Conservation (phyloP, 2,888 invertebrate species). For the Drosophila longiperda region DNA sequence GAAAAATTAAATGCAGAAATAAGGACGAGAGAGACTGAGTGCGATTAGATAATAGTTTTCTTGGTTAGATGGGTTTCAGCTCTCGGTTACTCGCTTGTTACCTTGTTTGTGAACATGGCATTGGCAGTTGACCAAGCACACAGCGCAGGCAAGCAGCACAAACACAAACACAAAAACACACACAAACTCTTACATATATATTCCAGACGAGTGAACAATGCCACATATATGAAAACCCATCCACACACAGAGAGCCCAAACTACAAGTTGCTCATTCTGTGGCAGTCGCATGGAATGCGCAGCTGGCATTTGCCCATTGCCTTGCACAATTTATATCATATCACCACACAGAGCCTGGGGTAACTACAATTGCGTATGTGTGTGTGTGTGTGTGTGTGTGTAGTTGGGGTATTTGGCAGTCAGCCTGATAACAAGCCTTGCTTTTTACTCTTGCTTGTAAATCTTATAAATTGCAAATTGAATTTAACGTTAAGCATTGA, state of each 20-base stretch:
- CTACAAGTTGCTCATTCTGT: slow-evolving; percentile 42
- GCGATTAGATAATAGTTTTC: slow-evolving; percentile 54
- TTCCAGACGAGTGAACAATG: slow-evolving; percentile 64
- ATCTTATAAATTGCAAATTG: slow-evolving; percentile 79
- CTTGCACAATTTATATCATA: slow-evolving; percentile 68
- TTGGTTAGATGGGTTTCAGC: slow-evolving; percentile 23
- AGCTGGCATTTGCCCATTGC: slow-evolving; percentile 60
- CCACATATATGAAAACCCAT: slow-evolving; percentile 25
- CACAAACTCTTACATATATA: slow-evolving; percentile 17
- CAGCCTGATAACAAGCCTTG: slow-evolving; percentile 56
- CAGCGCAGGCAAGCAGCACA: background rate
- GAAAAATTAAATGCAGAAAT: slow-evolving; percentile 1
- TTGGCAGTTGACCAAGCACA: slow-evolving; percentile 66
- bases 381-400: slow-evolving; percentile 5
- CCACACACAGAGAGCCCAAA: slow-evolving; percentile 4
- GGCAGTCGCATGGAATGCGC: slow-evolving; percentile 74
- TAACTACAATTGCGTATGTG: slow-evolving; percentile 19
- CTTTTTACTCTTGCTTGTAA: slow-evolving; percentile 50
- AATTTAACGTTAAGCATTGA: slow-evolving; percentile 76
- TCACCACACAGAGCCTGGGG: slow-evolving; percentile 20
- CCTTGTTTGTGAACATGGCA: slow-evolving; percentile 27
- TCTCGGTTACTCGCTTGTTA: slow-evolving; percentile 31
- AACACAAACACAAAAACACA: background rate
- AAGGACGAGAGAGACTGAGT: background rate
- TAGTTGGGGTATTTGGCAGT: slow-evolving; percentile 3